These are phyloP conservation scores for Indicator maculatus DNA, from an alignment of 2,113 vertebrate genomes.

Conservation along the genomic window DNA sequence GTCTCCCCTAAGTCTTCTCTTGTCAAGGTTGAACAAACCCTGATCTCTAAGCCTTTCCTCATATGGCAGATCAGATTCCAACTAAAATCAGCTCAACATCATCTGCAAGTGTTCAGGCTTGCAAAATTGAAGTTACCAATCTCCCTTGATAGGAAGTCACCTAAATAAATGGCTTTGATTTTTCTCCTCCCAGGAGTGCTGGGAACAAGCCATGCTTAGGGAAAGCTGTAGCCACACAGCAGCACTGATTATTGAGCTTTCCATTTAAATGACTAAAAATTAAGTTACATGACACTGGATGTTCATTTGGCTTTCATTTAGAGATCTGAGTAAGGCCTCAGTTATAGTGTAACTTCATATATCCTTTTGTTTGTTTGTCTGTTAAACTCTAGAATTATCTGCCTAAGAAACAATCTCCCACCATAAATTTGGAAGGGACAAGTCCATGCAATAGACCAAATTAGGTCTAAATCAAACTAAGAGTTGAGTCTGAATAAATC, in stretches of 20 bases:
- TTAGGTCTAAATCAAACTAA: neutral
- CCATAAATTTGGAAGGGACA: neutral
- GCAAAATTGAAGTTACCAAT: neutral
- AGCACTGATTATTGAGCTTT: neutral
- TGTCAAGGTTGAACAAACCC: no score
- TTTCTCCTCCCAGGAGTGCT: neutral
- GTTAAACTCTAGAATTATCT: neutral
- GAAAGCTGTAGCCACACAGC: neutral
- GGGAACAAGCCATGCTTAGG: neutral
- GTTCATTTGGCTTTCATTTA: neutral
- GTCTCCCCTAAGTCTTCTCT: no score
- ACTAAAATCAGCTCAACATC: neutral
- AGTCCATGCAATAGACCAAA: neutral
- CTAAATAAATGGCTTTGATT: neutral
- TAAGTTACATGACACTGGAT: neutral
- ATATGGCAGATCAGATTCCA: no score
- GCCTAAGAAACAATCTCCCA: neutral
- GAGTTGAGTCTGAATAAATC: neutral
- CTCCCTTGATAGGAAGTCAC: neutral
- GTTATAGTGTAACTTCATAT: neutral
- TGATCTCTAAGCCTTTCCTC: no score
- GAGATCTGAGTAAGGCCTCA: neutral
- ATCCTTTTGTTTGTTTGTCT: neutral
- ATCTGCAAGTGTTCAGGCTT: neutral
- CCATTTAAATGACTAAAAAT: neutral